phyloP scores from a whole-genome alignment of 1,140 invertebrate genomes.

The Bursaphelenchus mucronatus region DNA sequence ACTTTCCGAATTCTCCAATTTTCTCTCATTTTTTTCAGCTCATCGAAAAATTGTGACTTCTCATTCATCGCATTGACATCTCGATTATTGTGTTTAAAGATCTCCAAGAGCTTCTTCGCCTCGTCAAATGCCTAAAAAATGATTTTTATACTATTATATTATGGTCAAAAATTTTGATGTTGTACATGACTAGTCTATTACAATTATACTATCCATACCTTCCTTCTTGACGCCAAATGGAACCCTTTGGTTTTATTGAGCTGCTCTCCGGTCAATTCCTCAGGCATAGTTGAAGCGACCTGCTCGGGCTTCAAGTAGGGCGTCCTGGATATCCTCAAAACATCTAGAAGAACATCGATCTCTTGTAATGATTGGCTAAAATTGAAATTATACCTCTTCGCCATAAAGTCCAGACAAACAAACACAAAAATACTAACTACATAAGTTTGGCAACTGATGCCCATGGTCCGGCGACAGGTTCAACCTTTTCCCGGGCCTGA shows the following conservation, averaged over 20 bases:
- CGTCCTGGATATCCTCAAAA: slow-evolving; percentile 31
- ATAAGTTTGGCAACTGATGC: slow-evolving; percentile 39
- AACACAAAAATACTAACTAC: slow-evolving; percentile 29
- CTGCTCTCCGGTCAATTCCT: slow-evolving; percentile 16
- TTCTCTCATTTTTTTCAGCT: slow-evolving; percentile 39
- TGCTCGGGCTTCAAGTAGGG: slow-evolving; percentile 19
- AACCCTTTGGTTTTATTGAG: slow-evolving; percentile 25
- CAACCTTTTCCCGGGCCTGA: slow-evolving; percentile 19
- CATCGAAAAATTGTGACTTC: slow-evolving; percentile 29
- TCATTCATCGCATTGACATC: not conserved
- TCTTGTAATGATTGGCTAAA: slow-evolving; percentile 42
- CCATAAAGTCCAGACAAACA: not conserved
- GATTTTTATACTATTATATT: too few species aligned
- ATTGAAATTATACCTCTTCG: not conserved
- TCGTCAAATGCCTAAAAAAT: slow-evolving; percentile 34
- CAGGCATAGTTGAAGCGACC: slow-evolving; percentile 10
- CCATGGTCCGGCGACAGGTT: slow-evolving; percentile 45
- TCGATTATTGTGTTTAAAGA: not conserved
- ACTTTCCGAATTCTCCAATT: slow-evolving; percentile 46
- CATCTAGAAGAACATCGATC: slow-evolving; percentile 35
- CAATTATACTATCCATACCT: slow-evolving; percentile 14
- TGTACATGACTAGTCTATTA: not conserved
- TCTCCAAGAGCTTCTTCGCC: slow-evolving; percentile 30
- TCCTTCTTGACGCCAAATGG: slow-evolving; percentile 26
- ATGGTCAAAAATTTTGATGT: not conserved